phyloP scores from a whole-genome alignment of 2,888 invertebrate genomes.

The Fabriciana adippe region DNA sequence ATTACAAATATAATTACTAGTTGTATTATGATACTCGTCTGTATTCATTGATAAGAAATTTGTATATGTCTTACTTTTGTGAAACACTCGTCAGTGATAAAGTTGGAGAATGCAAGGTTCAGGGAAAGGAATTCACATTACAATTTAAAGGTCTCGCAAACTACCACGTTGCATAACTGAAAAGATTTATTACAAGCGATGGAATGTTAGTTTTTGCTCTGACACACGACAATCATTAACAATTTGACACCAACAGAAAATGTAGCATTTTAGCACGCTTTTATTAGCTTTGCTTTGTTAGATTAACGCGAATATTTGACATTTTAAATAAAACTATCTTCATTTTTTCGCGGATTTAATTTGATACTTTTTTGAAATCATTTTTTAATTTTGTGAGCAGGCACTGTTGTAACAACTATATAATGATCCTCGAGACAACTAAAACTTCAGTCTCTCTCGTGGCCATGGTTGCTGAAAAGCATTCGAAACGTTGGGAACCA shows the following conservation, averaged over 20 bases:
- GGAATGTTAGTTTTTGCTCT: constrained; percentile 66
- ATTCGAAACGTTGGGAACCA: no score
- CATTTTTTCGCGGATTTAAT: no score
- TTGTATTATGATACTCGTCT: not conserved
- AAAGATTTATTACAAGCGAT: constrained; percentile 65
- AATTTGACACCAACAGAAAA: constrained; percentile 27
- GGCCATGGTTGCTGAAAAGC: no score
- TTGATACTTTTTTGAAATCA: no score
- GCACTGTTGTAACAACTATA: no score
- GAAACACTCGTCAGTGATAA: constrained; percentile 29
- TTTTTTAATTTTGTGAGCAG: no score
- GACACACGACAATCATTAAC: constrained; percentile 74
- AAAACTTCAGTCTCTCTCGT: no score
- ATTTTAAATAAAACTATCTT: no score
- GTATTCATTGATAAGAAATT: not conserved
- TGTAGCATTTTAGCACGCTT: not conserved
- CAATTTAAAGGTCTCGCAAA: constrained; percentile 68
- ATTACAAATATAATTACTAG: not conserved
- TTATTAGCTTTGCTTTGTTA: no score
- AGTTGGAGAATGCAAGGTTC: constrained; percentile 49
- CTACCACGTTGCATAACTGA: constrained; percentile 53
- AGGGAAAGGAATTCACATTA: constrained; percentile 66
- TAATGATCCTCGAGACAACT: no score
- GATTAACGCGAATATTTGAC: no score
- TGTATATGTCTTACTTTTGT: constrained; percentile 1